These are phyloP conservation scores for Notarius lentiginosus DNA, from an alignment of 2,113 vertebrate species.

Conservation along the genomic window DNA sequence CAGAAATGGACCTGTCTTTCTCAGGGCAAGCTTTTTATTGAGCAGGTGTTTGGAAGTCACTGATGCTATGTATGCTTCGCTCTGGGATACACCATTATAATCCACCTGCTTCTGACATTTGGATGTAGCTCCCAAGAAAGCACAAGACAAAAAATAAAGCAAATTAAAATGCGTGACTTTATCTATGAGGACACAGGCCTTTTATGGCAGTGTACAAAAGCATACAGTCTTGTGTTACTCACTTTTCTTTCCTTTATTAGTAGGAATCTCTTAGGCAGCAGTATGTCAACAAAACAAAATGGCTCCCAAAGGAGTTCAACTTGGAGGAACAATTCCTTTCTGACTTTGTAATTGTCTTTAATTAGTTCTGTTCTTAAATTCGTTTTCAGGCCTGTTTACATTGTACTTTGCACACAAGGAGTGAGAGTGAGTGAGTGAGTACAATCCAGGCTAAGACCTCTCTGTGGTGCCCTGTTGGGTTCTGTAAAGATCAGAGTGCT, in stretches of 20 bases:
- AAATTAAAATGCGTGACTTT: neutral
- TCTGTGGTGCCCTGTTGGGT: conserved; percentile 41
- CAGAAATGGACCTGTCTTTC: conserved; percentile 22
- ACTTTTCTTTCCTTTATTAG: conserved; percentile 52
- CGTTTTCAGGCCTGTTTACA: conserved; percentile 5
- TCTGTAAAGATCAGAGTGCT: conserved; percentile 40
- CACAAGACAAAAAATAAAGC: neutral
- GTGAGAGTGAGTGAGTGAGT: conserved; percentile 36
- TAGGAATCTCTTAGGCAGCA: conserved; percentile 36
- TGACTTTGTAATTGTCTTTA: conserved; percentile 45
- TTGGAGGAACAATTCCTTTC: conserved; percentile 18
- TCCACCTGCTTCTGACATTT: conserved; percentile 48
- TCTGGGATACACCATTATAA: conserved; percentile 5
- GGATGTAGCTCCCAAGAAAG: conserved; percentile 45
- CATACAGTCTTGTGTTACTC: conserved; percentile 30
- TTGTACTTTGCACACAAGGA: neutral
- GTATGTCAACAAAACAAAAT: conserved; percentile 38
- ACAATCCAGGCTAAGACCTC: conserved; percentile 28
- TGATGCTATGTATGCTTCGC: conserved; percentile 19
- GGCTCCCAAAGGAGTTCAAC: conserved; percentile 40
- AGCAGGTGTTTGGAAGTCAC: conserved; percentile 9
- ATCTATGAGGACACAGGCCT: neutral
- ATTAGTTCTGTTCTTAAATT: conserved; percentile 46
- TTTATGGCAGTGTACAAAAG: conserved; percentile 41
- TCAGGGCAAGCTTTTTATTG: conserved; percentile 9